These are phyloP conservation scores for Neelides sp. DNA, from an alignment of 1,140 invertebrate genomes.

Conservation along the genomic window DNA sequence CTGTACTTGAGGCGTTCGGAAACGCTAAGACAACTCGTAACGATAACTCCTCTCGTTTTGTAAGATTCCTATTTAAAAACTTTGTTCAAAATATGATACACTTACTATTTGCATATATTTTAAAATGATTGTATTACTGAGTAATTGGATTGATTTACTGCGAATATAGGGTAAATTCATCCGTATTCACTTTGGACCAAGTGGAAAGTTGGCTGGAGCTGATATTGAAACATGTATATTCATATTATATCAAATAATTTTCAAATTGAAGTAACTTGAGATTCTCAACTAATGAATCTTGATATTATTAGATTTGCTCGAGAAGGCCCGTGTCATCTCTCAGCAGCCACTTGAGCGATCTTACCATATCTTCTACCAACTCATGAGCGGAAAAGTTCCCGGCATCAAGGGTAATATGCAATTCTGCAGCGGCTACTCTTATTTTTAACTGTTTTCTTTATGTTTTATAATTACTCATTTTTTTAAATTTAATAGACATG, in stretches of 20 bases:
- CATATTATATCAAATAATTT: conserved; percentile 31
- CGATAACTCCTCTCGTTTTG: conserved; percentile 98
- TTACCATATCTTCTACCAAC: conserved; percentile 59
- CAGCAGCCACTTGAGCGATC: conserved; percentile 92
- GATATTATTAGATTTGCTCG: conserved; percentile 58
- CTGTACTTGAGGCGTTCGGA: conserved; percentile 97
- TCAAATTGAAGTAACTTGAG: background rate
- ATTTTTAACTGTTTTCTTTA: too few relatives aligned
- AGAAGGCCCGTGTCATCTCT: conserved; percentile 99
- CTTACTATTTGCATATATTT: too few relatives aligned
- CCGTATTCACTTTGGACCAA: conserved; percentile 97
- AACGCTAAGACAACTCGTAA: conserved; percentile 99
- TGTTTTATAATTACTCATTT: too few relatives aligned
- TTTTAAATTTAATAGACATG: conserved; percentile 49
- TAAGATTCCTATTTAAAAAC: conserved; percentile 56
- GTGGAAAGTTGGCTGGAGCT: conserved; percentile 67
- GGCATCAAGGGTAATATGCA: too few relatives aligned
- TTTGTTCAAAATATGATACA: too few relatives aligned
- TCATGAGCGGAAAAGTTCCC: conserved; percentile 43
- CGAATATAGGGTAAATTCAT: conserved; percentile 97
- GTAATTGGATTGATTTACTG: too few relatives aligned
- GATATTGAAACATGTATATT: conserved; percentile 12
- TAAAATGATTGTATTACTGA: background rate
- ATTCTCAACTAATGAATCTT: background rate
- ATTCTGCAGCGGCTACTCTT: too few relatives aligned